These are phyloP conservation scores for Protophormia terraenovae DNA, from an alignment of 2,888 invertebrate genomes.

Conservation along the genomic window DNA sequence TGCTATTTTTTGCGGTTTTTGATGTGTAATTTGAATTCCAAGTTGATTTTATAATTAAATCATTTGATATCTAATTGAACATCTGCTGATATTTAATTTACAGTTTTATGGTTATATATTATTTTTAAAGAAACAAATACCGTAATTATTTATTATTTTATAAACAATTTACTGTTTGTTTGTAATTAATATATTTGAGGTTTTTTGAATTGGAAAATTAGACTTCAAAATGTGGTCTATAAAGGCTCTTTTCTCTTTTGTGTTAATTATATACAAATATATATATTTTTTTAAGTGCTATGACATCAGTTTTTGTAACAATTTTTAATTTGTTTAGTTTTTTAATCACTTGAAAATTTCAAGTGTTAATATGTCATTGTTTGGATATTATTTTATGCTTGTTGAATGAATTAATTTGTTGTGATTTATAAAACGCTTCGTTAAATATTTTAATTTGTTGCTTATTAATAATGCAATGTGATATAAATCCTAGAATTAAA, in stretches of 20 bases:
- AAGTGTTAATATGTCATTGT: background rate
- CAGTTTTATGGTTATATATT: conserved; percentile 18
- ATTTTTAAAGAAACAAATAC: conserved; percentile 47
- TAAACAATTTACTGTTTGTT: background rate
- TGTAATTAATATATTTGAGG: conserved; percentile 56
- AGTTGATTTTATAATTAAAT: background rate
- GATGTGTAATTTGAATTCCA: conserved; percentile 35
- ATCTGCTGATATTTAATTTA: conserved; percentile 45
- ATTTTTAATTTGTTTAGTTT: too few species aligned
- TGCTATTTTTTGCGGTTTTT: conserved; percentile 33
- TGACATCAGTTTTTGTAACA: conserved; percentile 34
- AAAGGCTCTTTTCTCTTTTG: background rate
- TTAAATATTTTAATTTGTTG: background rate
- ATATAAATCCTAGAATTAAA: background rate
- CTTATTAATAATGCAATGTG: background rate
- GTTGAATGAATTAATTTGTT: conserved; percentile 23
- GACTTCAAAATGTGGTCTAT: conserved; percentile 3
- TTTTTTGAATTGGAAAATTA: conserved; percentile 54
- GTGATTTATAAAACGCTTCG: background rate
- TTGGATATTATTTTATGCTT: background rate
- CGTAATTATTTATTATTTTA: conserved; percentile 30
- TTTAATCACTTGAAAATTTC: background rate
- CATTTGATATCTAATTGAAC: conserved; percentile 59
- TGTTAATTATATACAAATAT: background rate
- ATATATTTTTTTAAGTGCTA: background rate